Conservation (phyloP, 30 jellyfish, hydroid and myxozoan genomes). For the Pseudorhiza aurosa region DNA sequence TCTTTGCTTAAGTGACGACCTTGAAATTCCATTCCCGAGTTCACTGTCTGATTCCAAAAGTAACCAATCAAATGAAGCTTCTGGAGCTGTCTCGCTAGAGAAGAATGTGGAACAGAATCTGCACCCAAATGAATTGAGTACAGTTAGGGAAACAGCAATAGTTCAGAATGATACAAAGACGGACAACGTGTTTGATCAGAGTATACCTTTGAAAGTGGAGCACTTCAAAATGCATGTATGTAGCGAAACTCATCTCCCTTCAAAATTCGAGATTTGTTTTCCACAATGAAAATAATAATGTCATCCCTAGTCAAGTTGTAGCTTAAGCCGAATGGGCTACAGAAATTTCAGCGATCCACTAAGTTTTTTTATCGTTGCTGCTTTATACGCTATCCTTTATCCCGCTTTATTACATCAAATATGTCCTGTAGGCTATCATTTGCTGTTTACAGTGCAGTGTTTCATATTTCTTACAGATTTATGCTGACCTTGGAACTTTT, state of each 20-base stretch:
- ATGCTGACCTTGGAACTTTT: slow-evolving; percentile 49
- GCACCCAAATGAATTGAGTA: not conserved
- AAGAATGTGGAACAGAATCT: not conserved
- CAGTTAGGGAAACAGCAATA: not conserved
- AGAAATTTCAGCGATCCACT: no score
- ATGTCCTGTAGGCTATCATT: no score
- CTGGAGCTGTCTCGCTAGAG: not conserved
- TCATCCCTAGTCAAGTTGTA: no score
- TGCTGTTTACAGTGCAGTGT: no score
- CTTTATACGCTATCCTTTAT: no score
- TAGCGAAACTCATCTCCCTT: no score
- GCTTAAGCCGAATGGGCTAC: no score
- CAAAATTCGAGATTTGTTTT: no score
- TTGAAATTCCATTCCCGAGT: slow-evolving; percentile 47
- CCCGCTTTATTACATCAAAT: no score
- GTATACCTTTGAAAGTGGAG: not conserved
- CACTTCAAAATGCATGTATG: slow-evolving; percentile 12
- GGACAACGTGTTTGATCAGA: not conserved
- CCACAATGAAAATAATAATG: no score
- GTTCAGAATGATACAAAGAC: not conserved
- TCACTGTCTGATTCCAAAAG: not conserved
- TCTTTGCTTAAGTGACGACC: slow-evolving; percentile 20
- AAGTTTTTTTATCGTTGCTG: no score
- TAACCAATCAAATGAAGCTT: not conserved
- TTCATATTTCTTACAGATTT: slow-evolving; percentile 10